Conservation (phyloP, 2,888 invertebrate species). For the Drosophila vallismaia region DNA sequence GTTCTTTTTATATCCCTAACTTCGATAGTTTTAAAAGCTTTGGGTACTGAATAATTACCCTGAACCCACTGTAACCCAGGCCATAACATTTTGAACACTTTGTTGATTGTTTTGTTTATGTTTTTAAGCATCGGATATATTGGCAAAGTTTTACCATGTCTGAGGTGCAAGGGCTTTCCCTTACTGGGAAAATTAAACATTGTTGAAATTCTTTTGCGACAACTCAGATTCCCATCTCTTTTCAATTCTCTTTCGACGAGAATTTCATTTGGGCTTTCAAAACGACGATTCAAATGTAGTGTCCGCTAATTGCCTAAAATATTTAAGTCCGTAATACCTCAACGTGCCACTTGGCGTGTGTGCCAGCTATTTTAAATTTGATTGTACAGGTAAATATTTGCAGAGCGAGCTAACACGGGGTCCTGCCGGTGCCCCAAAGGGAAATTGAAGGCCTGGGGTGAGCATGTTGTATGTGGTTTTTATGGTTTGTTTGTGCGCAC, state of each 20-base stretch:
- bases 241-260: not conserved
- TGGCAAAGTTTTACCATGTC: slow-evolving; percentile 64
- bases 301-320: slow-evolving; percentile 74
- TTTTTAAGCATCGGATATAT: slow-evolving; percentile 75
- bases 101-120: slow-evolving; percentile 66
- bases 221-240: not conserved
- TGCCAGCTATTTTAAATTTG: slow-evolving; percentile 69
- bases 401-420: slow-evolving; percentile 8
- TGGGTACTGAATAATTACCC: not conserved
- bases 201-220: slow-evolving; percentile 15
- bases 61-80: slow-evolving; percentile 13
- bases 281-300: slow-evolving; percentile 5
- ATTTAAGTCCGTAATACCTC: slow-evolving; percentile 70
- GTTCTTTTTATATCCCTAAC: not conserved
- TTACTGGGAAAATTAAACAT: slow-evolving; percentile 64
- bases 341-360: slow-evolving; percentile 23
- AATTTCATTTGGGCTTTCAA: slow-evolving; percentile 12
- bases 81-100: not conserved
- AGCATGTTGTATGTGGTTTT: slow-evolving; percentile 67
- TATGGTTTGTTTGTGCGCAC: slow-evolving; percentile 68
- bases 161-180: slow-evolving; percentile 34
- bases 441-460: not conserved
- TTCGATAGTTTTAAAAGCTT: not conserved
- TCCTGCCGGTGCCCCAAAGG: not conserved
- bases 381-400: slow-evolving; percentile 73